Evolutionary conservation across 2,113 vertebrate species (phyloP), one percentile per base, ranked within the genome.

Genomic region (Saguinus imperator): DNA sequence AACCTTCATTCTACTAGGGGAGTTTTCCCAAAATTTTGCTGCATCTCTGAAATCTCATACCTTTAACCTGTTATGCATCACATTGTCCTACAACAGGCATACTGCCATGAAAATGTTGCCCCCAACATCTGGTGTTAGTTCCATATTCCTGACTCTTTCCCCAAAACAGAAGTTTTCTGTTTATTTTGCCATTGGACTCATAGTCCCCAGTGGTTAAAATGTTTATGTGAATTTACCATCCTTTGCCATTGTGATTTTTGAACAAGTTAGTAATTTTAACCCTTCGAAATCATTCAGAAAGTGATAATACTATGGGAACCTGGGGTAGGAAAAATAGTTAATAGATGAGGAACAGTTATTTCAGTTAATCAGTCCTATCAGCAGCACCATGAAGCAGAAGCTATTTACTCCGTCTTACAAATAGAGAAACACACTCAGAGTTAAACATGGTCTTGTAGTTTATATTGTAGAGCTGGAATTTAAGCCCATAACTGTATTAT

Each of bases 361-460:
- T 95, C 72, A 64, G 40, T 50, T 79, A 96, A 87, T 91, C 50
- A 87, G 25, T 91, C 25, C 43, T 91, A 77, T 94, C 79, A 91
- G 55, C 27, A 86, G 35, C 37, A n/a, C 70, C 79, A 40, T 37
- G 25, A 94, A 48, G 66, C 72, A 80, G n/a, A 84, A 91, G 48
- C 58, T 81, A 21, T 77, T 88, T 86, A 75, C 52, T 88, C 45
- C 2, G 13, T 52, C 77, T 73, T 40, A 68, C 58, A 66, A 66
- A 77, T 73, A 61, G 37, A 27, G 45, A 82, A 86, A 72, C 32
- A 97, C 68, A 43, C 6, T 66, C 32, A 80, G 75, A 79, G 48
- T 73, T 52, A 52, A 91, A 20, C 27, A 20, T 40, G 45, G 10
- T 45, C 55, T 84, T 81, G 40, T 21, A 84, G 50, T 58, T 96